These are phyloP conservation scores for Lasioglossum figueresi DNA, from an alignment of 2,888 invertebrate species.

Conservation along the genomic window DNA sequence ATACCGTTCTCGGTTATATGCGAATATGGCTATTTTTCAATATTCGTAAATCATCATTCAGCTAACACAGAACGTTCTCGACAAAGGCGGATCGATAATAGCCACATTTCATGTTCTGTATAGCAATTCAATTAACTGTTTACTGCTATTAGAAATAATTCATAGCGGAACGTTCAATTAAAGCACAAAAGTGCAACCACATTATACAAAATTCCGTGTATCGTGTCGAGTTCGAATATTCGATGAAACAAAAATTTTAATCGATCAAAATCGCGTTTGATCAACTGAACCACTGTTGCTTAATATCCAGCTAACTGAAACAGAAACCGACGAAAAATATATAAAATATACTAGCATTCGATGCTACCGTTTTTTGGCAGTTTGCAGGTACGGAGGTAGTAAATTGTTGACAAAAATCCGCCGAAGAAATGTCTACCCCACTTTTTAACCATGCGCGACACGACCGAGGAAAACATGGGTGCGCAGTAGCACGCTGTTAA, in stretches of 20 bases:
- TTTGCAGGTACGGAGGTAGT: no score
- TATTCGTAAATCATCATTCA: not conserved
- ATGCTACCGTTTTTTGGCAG: not conserved
- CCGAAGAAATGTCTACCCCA: not conserved
- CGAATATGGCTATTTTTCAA: not conserved
- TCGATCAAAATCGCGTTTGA: no score
- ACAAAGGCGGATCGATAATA: not conserved
- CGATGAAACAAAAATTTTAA: not conserved
- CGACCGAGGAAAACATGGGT: not conserved
- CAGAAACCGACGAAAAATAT: not conserved
- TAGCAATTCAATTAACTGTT: not conserved
- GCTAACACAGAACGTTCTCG: not conserved
- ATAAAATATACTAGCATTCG: not conserved
- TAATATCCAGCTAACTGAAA: not conserved
- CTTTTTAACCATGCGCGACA: not conserved
- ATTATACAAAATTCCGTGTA: not conserved
- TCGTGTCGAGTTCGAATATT: not conserved
- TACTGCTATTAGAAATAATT: not conserved
- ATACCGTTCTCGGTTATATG: not conserved
- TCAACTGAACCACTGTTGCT: not conserved
- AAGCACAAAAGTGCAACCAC: not conserved
- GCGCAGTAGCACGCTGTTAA: constrained; percentile 14
- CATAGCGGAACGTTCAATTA: not conserved
- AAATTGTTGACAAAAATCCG: not conserved
- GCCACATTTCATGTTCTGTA: not conserved